These are phyloP conservation scores for Euphydryas editha DNA, from an alignment of 2,888 invertebrate genomes.

Conservation along the genomic window DNA sequence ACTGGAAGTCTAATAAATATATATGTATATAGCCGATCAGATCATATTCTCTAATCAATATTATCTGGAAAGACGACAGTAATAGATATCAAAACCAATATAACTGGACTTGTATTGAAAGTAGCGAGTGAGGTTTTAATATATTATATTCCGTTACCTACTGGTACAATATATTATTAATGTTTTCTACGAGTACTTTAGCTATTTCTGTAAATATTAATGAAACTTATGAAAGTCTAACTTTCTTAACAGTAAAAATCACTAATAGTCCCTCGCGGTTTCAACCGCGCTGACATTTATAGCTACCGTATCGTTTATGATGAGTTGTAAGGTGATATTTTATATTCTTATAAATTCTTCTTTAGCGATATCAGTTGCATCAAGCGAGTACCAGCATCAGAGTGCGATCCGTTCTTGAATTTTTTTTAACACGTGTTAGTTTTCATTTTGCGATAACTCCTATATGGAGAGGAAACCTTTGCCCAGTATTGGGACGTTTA, in stretches of 20 bases:
- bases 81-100: conserved; percentile 13
- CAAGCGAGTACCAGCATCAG: too few relatives aligned
- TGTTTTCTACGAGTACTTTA: not conserved
- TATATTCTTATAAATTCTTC: too few relatives aligned
- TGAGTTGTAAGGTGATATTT: too few relatives aligned
- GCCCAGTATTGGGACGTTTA: too few relatives aligned
- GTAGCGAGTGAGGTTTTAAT: conserved; percentile 1
- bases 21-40: not conserved
- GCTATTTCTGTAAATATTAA: not conserved
- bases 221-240: not conserved
- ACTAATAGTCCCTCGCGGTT: too few relatives aligned
- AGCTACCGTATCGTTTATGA: too few relatives aligned
- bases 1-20: not conserved
- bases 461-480: too few relatives aligned
- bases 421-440: too few relatives aligned
- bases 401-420: too few relatives aligned
- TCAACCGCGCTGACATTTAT: too few relatives aligned
- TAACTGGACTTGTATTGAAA: conserved; percentile 7
- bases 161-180: not conserved
- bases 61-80: conserved; percentile 11
- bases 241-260: not conserved
- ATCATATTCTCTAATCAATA: conserved; percentile 1
- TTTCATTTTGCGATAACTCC: too few relatives aligned
- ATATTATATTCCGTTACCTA: not conserved
- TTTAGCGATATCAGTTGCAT: too few relatives aligned